A percentile compares a stretch with the other conserved stretches of the same genome.
phyloP scores from a whole-genome alignment of 2,113 vertebrate genomes.

The Chloropsis cyanopogon region DNA sequence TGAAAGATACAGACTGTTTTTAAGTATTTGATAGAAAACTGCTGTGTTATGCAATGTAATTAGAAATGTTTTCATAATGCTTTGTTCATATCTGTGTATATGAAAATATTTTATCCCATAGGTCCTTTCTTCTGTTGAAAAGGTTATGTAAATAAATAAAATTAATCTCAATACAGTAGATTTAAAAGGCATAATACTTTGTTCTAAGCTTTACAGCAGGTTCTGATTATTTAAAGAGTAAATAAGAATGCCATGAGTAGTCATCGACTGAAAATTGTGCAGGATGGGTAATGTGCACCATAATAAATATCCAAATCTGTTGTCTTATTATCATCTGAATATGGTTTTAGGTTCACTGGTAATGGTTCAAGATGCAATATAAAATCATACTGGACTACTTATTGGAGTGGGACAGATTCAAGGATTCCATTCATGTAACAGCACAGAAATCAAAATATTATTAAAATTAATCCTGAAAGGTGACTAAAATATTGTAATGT shows the following conservation, averaged over 20 bases:
- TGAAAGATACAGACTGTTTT: conserved; percentile 22
- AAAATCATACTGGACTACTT: not conserved
- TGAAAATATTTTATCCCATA: not conserved
- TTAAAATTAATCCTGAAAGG: not conserved
- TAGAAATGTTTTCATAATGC: not conserved
- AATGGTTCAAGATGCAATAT: not conserved
- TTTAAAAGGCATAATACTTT: not conserved
- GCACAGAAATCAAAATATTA: not conserved
- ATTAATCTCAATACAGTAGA: not conserved
- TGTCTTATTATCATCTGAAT: not conserved
- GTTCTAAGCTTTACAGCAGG: not conserved
- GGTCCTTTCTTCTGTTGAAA: conserved; percentile 9
- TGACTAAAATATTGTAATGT: not conserved
- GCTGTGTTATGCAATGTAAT: not conserved
- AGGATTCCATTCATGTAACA: not conserved
- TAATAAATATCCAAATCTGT: not conserved
- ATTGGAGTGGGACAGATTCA: not conserved
- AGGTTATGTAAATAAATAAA: conserved; percentile 32
- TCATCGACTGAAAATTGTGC: not conserved
- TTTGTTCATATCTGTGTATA: not conserved
- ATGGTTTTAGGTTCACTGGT: not conserved
- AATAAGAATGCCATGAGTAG: not conserved
- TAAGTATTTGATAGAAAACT: not conserved
- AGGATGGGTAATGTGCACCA: not conserved
- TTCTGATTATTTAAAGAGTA: not conserved